Evolutionary conservation across 2,797 vertebrate species (phyloP).

Genomic region (Tapirus indicus): DNA sequence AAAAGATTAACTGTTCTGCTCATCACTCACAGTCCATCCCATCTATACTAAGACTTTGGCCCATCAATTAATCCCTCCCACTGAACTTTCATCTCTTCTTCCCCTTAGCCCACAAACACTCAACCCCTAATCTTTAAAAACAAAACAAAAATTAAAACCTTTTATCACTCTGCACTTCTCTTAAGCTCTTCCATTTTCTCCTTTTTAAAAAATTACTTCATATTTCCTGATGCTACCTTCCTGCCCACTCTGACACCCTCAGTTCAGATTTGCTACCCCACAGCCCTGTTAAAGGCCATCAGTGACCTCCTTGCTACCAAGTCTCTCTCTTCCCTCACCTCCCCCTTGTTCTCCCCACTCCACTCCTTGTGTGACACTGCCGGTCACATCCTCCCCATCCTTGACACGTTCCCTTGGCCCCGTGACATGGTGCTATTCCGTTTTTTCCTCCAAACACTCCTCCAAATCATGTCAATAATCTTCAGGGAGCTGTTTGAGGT

Average conservation of each 20-base stretch:
- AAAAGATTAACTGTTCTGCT: not conserved
- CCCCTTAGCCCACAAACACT: not conserved
- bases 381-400: not conserved
- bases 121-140: not conserved
- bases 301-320: not conserved
- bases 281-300: not conserved
- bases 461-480: not conserved
- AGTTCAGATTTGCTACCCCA: not conserved
- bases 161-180: not conserved
- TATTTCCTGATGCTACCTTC: not conserved
- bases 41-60: not conserved
- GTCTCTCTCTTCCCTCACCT: not conserved
- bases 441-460: not conserved
- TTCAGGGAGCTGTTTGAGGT: not conserved
- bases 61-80: not conserved
- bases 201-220: not conserved
- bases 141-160: not conserved
- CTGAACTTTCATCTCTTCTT: constrained; percentile 6
- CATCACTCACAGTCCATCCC: not conserved
- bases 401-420: not conserved
- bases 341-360: not conserved
- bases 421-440: not conserved
- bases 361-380: not conserved
- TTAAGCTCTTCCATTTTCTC: not conserved
- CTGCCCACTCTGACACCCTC: not conserved